Percentiles rank a stretch among this genome's conserved stretches.
phyloP scores from a whole-genome alignment of 2,113 vertebrate species.

The Sterrhoptilus dennistouni region DNA sequence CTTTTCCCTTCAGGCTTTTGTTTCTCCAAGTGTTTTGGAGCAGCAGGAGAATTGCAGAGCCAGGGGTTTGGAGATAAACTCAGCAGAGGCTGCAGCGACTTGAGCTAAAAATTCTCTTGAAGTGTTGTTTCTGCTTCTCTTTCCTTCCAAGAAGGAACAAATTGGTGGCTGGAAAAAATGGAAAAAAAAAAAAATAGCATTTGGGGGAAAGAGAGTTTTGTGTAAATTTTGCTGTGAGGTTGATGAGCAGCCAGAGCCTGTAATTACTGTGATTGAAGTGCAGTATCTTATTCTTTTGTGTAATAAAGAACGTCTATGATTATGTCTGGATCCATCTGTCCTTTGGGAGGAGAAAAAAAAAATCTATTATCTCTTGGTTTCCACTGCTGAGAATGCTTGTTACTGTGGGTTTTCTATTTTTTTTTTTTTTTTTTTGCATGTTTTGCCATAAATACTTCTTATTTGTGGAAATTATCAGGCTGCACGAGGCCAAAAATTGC shows the following conservation, averaged over 20 bases:
- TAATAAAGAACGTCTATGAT: neutral
- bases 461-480: neutral
- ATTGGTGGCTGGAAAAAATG: neutral
- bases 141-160: neutral
- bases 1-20: neutral
- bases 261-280: neutral
- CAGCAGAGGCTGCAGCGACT: neutral
- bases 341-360: rapidly evolving
- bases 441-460: neutral
- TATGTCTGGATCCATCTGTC: constrained; percentile 1
- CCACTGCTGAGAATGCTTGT: neutral
- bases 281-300: neutral
- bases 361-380: neutral
- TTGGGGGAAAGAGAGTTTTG: neutral
- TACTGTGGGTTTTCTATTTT: neutral
- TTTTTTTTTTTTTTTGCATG: neutral
- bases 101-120: neutral
- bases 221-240: neutral
- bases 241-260: neutral
- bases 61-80: neutral
- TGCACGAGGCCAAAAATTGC: neutral
- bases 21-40: neutral
- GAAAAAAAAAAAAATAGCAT: neutral
- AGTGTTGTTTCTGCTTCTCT: neutral
- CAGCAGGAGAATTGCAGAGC: neutral